Base-by-base conservation (phyloP, 2,113 vertebrate species). In the Ranitomeya variabilis region DNA sequence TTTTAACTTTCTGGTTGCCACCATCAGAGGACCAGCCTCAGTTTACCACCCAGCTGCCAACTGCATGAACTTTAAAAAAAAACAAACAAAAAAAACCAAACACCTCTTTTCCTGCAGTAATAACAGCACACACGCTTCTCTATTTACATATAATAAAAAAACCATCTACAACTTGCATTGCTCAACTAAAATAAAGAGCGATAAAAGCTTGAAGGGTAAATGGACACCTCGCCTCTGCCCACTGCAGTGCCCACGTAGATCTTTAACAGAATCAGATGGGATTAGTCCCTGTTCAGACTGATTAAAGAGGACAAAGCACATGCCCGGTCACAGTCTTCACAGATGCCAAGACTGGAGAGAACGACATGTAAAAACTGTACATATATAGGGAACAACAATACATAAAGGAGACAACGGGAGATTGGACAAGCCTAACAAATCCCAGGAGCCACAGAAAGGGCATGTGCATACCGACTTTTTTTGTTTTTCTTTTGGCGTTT, bases 11-110 rank as follows among this genome's bases (percentile, higher is more conserved):
- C 14, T 31, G 7, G 26, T 7, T 71, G 18, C 26, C 31, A 23
- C 26, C 26, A 6, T 14, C 45, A 12, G 80, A 84, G 82, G 51
- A 84, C 82, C 82, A 55, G 82, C 82, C 82, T 84, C 82, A 11
- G 13, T 69, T 4, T 13, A 8, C 31, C 31, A 26, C 23, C 31
- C 14, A 62, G n/a, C 9, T 16, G 9, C 1, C 7, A 19, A 16
- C 7, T 23, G 9, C 4, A n/a, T 23, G 60, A n/a, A 83, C n/a
- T 15, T 12, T 52, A 12, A 8, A 2, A 9, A 37, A 60, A 62
- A 7, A 10, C 16, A 51, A 8, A n/a, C 9, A 14, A 57, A 5
- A 5, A 31, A 31, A 31, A 31, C 26, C 1, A 31, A 31, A 31
- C 26, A 31, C 26, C 9, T 21, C 54, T 8, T 10, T 74, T 37